phyloP scores from a whole-genome alignment of 2,113 vertebrate species.

The Oophaga pumilio region DNA sequence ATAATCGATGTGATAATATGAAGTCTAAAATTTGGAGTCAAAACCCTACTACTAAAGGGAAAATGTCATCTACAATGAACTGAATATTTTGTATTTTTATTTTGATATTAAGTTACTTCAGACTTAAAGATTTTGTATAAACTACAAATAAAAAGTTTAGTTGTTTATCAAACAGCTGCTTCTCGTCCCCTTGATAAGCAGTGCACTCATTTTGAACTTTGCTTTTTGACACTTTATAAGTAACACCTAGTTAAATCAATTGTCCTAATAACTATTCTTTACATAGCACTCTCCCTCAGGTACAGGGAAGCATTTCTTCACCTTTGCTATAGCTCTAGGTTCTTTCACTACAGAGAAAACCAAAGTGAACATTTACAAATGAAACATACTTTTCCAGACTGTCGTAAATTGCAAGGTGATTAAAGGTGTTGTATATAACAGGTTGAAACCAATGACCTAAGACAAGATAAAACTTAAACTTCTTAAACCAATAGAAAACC shows the following conservation, averaged over 20 bases:
- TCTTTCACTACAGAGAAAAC: constrained; percentile 5
- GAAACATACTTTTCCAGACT: not conserved
- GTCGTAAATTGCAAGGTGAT: constrained; percentile 5
- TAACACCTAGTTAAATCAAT: constrained; percentile 33
- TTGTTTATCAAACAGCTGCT: not conserved
- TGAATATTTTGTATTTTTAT: not conserved
- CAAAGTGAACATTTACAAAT: not conserved
- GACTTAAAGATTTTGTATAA: not conserved
- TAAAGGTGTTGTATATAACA: not conserved
- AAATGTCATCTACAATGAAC: no score
- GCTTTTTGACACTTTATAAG: constrained; percentile 39
- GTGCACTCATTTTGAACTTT: constrained; percentile 54
- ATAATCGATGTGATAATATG: no score
- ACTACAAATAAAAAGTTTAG: not conserved
- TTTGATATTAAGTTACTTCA: not conserved
- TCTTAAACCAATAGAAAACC: no score
- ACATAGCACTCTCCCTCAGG: constrained; percentile 43
- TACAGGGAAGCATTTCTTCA: not conserved
- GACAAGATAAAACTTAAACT: not conserved
- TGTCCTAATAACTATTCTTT: constrained; percentile 44
- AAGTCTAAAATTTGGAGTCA: no score
- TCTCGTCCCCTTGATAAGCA: not conserved
- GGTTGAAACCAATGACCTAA: not conserved
- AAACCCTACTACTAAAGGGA: no score
- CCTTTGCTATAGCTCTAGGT: constrained; percentile 27